phyloP scores from a whole-genome alignment of 2,888 invertebrate species.

The Tinea trinotella region DNA sequence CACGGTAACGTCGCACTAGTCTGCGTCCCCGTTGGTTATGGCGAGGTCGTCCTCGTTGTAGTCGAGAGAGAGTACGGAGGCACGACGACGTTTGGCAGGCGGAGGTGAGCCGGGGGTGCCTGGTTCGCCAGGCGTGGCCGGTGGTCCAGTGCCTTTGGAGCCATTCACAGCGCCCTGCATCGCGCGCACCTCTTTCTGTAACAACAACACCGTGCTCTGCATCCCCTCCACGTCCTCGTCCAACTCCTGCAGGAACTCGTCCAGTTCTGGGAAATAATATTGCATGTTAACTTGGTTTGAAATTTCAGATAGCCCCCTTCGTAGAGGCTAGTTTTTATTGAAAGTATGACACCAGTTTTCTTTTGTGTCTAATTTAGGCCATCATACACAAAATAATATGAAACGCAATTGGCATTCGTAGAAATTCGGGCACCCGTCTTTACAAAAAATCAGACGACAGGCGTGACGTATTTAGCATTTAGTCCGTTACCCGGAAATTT shows the following conservation, averaged over 20 bases:
- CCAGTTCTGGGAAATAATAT: conserved; percentile 82
- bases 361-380: no score
- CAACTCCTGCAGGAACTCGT: conserved; percentile 94
- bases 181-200: conserved; percentile 93
- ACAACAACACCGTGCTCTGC: conserved; percentile 96
- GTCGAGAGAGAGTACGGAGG: conserved; percentile 80
- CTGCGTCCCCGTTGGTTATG: conserved; percentile 70
- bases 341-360: no score
- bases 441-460: no score
- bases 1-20: not conserved
- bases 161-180: conserved; percentile 68
- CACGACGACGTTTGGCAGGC: conserved; percentile 77
- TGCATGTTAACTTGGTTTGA: not conserved
- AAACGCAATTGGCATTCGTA: no score
- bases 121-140: conserved; percentile 43
- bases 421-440: no score
- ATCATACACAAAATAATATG: no score
- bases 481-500: no score
- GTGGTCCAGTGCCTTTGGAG: conserved; percentile 38
- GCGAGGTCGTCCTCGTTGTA: conserved; percentile 80
- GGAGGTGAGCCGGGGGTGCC: conserved; percentile 49
- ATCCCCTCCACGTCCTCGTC: conserved; percentile 99
- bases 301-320: no score
- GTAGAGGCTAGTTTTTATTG: no score
- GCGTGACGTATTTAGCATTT: no score